These are phyloP conservation scores for Triplophysa dalaica DNA, from an alignment of 2,113 vertebrate species.

Conservation along the genomic window DNA sequence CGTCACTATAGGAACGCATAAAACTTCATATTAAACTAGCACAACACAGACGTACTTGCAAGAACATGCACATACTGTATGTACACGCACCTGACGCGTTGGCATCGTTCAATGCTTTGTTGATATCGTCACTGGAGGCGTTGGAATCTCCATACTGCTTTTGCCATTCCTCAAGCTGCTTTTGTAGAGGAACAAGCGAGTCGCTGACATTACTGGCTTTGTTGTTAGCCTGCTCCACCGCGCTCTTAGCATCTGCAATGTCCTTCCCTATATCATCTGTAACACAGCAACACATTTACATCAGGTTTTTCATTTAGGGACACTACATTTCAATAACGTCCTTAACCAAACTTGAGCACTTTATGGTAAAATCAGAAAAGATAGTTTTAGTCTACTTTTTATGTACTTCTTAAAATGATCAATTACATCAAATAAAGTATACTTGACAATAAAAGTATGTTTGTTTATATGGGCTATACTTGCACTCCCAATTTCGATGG, in stretches of 20 bases:
- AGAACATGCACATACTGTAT: background rate
- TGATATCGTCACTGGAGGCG: constrained; percentile 80
- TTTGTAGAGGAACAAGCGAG: constrained; percentile 74
- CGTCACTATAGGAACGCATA: constrained; percentile 61
- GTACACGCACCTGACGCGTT: constrained; percentile 80
- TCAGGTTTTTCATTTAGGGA: background rate
- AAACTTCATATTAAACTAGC: background rate
- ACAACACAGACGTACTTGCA: background rate
- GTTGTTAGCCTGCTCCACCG: constrained; percentile 73
- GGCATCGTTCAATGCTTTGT: constrained; percentile 81
- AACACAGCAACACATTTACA: background rate
- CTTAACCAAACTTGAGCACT: too few relatives aligned
- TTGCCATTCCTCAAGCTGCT: constrained; percentile 83
- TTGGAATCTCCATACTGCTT: constrained; percentile 74
- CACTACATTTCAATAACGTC: background rate
- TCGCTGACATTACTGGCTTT: constrained; percentile 70
- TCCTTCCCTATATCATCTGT: constrained; percentile 71
- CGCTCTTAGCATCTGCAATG: constrained; percentile 76
- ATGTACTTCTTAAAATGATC: too few relatives aligned
- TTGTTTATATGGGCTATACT: too few relatives aligned
- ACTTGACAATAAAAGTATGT: too few relatives aligned
- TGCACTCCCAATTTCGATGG: too few relatives aligned
- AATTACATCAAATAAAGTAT: too few relatives aligned
- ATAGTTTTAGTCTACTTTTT: too few relatives aligned
- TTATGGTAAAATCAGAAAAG: too few relatives aligned